A percentile compares a stretch with the other conserved stretches of the same genome.
Evolutionary conservation across 2,113 vertebrate species (phyloP).

Genomic region (Eolophus roseicapilla): DNA sequence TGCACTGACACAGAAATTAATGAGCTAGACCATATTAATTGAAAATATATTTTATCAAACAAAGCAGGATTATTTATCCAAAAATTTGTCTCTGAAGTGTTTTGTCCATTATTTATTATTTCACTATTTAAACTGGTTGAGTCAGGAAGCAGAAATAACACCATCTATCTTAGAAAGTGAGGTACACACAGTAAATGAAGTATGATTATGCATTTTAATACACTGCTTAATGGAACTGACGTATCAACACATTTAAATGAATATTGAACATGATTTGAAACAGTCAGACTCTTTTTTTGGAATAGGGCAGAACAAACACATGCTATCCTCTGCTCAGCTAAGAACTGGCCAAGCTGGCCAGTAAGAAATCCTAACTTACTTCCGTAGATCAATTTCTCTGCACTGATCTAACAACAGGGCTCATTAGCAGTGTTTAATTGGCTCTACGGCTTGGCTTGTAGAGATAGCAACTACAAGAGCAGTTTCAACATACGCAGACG

Average conservation of each 20-base stretch:
- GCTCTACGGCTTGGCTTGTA: not conserved
- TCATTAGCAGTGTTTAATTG: conserved; percentile 15
- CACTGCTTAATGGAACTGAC: not conserved
- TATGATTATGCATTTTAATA: not conserved
- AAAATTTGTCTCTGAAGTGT: not conserved
- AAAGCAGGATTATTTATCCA: not conserved
- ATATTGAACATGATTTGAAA: not conserved
- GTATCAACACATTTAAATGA: not conserved
- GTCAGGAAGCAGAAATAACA: not conserved
- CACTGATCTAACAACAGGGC: not conserved
- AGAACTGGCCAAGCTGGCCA: not conserved
- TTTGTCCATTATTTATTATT: not conserved
- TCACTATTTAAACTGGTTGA: not conserved
- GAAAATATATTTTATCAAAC: not conserved
- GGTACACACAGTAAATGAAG: not conserved
- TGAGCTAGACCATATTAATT: not conserved
- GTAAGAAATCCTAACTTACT: conserved; percentile 6
- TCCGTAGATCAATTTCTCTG: conserved; percentile 15
- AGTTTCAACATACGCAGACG: not conserved
- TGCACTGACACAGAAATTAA: not conserved
- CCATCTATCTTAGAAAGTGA: not conserved
- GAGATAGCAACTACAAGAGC: not conserved
- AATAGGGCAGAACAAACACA: not conserved
- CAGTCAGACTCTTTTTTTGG: not conserved
- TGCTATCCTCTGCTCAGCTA: not conserved